Base-by-base conservation (phyloP, 1,140 invertebrate genomes). In the Chironomus striatipennis region DNA sequence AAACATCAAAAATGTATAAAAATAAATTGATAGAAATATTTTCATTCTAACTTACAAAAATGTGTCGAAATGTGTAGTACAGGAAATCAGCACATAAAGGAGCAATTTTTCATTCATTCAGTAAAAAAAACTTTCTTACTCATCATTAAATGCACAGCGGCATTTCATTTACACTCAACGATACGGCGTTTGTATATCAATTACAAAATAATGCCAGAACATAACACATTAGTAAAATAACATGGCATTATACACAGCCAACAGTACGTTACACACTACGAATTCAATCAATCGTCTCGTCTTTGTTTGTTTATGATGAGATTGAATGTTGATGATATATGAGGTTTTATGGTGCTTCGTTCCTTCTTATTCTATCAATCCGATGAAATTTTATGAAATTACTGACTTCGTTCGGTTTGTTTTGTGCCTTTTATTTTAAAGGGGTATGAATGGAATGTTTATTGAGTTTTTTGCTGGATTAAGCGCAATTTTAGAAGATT, bases 281-380 rank as follows among this genome's bases (percentile, higher is more conserved):
- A 17, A 6, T 18, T 70, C 65, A 70, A 70, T 70, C 65, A 70
- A 70, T 70, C 65, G 65, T 70, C 65, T 70, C n/a, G 65, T 70
- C 65, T 70, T 20, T 70, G 18, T 70, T 70, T 70, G 65, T 70
- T 70, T 70, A 70, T 21, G 24, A 34, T 34, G 24, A 34, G 24
- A 34, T 34, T 34, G 65, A 70, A 70, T 57, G 47, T 20, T 70
- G 65, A 70, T 70, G 65, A 70, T 70, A 21, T 70, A 70, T 70
- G 65, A 18, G 65, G n/a, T 17, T n/a, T 57, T 34, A 34, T 34
- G 24, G 24, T 57, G 47, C 47, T n/a, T n/a, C n/a, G 12, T 57
- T 57, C 47, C 47, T 57, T 57, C 47, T 57, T 34, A 34, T 34
- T 57, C 15, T 10, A 57, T 57, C 47, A 57, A 57, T 34, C 24